Evolutionary conservation across 2,113 vertebrate genomes (phyloP).

Genomic region (Rousettus leschenaultii): DNA sequence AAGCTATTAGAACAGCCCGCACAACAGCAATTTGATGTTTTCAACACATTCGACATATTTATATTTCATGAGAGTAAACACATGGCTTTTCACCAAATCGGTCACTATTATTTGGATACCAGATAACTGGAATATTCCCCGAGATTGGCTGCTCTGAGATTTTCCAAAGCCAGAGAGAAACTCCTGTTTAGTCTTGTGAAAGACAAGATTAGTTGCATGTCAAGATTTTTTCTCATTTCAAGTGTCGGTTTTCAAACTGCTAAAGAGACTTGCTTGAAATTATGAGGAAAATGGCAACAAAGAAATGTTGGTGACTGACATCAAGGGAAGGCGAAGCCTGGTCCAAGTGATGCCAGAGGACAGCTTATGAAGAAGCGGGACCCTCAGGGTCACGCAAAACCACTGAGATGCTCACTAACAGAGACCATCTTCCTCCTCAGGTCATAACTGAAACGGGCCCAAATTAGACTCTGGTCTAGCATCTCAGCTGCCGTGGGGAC

Average conservation of each 20-base stretch:
- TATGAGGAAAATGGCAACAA: neutral
- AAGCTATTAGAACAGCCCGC: neutral
- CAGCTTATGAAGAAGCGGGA: neutral
- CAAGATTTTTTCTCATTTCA: neutral
- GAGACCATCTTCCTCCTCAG: too few relatives aligned
- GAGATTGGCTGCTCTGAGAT: neutral
- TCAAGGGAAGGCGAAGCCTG: neutral
- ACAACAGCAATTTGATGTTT: neutral
- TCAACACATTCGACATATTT: constrained; percentile 9
- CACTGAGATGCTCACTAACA: neutral
- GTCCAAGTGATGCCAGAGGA: neutral
- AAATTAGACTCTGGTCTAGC: neutral
- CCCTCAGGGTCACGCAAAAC: neutral
- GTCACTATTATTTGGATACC: neutral
- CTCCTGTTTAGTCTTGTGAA: neutral
- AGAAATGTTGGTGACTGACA: neutral
- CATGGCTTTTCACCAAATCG: neutral
- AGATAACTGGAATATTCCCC: neutral
- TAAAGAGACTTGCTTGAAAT: neutral
- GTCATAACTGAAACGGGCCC: neutral
- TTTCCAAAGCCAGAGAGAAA: constrained; percentile 11
- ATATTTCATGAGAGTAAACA: neutral
- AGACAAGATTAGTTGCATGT: neutral
- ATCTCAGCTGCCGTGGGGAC: neutral
- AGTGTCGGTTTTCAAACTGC: neutral